Evolutionary conservation across 2,888 invertebrate species (phyloP).

Genomic region (Meteorus colon): DNA sequence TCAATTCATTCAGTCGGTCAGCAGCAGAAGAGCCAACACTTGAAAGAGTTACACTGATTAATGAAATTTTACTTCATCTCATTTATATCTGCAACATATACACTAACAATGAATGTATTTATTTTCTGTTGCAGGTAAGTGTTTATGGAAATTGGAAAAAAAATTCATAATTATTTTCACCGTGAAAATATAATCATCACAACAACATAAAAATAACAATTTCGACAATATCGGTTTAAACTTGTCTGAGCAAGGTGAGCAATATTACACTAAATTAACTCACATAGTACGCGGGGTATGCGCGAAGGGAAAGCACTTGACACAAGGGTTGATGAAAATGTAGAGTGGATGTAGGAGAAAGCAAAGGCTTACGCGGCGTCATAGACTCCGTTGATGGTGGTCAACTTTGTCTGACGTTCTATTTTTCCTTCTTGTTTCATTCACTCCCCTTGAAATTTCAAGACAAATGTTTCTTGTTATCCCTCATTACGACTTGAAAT

Average conservation of each 20-base stretch:
- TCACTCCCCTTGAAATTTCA: neutral
- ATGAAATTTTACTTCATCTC: neutral
- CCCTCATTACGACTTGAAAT: neutral
- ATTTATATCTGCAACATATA: neutral
- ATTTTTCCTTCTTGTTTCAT: neutral
- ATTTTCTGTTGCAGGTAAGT: conserved; percentile 62
- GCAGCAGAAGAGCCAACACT: neutral
- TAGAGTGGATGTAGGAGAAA: conserved; percentile 58
- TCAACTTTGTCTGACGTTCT: neutral
- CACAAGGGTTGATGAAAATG: conserved; percentile 57
- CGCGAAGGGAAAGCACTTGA: conserved; percentile 6
- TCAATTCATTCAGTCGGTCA: conserved; percentile 14
- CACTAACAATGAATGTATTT: conserved; percentile 29
- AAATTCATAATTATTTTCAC: neutral
- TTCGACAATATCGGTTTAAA: neutral
- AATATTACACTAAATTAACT: conserved; percentile 4
- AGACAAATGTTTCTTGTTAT: neutral
- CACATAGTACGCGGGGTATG: conserved; percentile 19
- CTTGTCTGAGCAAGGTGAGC: neutral
- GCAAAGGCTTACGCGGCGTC: neutral
- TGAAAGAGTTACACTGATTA: conserved; percentile 11
- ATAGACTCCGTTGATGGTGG: neutral
- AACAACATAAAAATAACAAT: neutral
- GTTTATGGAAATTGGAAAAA: conserved; percentile 36
- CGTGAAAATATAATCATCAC: neutral